Evolutionary conservation across 64 coral and sea anemone genomes (phyloP).

Genomic region (Anthopleura sola): DNA sequence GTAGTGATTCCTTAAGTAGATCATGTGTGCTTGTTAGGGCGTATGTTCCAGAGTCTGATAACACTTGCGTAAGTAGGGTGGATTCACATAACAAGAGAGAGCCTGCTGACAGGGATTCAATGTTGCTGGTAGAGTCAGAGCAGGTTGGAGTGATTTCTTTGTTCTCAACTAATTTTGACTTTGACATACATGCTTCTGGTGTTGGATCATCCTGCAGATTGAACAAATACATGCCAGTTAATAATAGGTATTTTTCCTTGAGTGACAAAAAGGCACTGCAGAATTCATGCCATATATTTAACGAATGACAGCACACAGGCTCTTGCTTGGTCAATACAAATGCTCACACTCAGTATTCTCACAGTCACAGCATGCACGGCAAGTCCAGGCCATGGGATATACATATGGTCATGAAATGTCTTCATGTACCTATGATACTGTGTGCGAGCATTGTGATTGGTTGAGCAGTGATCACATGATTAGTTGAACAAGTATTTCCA

Average conservation of each 20-base stretch:
- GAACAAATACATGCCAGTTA: background rate
- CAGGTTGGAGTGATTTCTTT: background rate
- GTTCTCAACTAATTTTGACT: background rate
- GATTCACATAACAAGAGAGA: constrained; percentile 19
- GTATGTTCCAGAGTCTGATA: constrained; percentile 19
- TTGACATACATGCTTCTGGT: background rate
- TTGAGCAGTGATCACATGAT: no score
- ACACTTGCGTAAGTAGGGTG: background rate
- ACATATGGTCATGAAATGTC: no score
- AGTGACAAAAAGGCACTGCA: no score
- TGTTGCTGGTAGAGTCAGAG: background rate
- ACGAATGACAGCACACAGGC: no score
- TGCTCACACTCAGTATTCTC: no score
- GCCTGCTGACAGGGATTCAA: background rate
- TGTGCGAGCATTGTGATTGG: no score
- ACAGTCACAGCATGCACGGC: no score
- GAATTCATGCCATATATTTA: no score
- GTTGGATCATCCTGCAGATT: background rate
- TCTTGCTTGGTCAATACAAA: no score
- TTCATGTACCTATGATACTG: no score
- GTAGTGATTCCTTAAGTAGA: background rate
- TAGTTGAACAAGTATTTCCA: no score
- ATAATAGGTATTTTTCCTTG: background rate
- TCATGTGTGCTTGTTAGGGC: background rate
- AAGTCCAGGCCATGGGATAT: no score